A percentile compares a stretch with the other conserved stretches of the same genome.
phyloP scores from a whole-genome alignment of 2,888 invertebrate genomes.

The Platycheirus rosarum region DNA sequence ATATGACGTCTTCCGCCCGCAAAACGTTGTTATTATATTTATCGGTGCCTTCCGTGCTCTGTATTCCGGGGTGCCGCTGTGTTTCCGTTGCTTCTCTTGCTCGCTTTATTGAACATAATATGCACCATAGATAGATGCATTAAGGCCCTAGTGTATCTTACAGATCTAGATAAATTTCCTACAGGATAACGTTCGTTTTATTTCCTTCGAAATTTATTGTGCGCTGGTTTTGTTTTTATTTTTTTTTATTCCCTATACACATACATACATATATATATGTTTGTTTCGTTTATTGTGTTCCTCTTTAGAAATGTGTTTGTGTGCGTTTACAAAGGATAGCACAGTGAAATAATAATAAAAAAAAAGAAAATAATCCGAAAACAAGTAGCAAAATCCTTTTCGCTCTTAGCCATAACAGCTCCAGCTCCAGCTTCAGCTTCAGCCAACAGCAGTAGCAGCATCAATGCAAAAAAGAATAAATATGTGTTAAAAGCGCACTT shows the following conservation, averaged over 20 bases:
- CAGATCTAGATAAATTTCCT: constrained; percentile 43
- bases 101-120: constrained; percentile 57
- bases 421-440: too few species aligned
- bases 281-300: constrained; percentile 41
- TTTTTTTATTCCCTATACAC: constrained; percentile 35
- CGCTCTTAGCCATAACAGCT: constrained; percentile 55
- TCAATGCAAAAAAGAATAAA: constrained; percentile 63
- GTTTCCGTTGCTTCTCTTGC: constrained; percentile 57
- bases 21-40: constrained; percentile 66
- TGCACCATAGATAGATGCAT: constrained; percentile 63
- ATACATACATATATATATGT: too few species aligned
- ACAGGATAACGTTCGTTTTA: constrained; percentile 53
- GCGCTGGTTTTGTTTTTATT: constrained; percentile 51
- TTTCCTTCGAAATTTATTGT: constrained; percentile 57
- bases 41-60: constrained; percentile 60
- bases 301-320: constrained; percentile 52
- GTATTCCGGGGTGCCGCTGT: constrained; percentile 60
- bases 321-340: constrained; percentile 62
- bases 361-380: constrained; percentile 46
- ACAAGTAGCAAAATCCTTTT: constrained; percentile 64
- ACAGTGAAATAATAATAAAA: constrained; percentile 40
- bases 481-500: constrained; percentile 74
- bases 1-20: constrained; percentile 63
- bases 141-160: constrained; percentile 52
- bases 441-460: constrained; percentile 40